Evolutionary conservation across 1,140 invertebrate species (phyloP), one percentile per base, ranked within the genome.

Genomic region (Globodera rostochiensis): DNA sequence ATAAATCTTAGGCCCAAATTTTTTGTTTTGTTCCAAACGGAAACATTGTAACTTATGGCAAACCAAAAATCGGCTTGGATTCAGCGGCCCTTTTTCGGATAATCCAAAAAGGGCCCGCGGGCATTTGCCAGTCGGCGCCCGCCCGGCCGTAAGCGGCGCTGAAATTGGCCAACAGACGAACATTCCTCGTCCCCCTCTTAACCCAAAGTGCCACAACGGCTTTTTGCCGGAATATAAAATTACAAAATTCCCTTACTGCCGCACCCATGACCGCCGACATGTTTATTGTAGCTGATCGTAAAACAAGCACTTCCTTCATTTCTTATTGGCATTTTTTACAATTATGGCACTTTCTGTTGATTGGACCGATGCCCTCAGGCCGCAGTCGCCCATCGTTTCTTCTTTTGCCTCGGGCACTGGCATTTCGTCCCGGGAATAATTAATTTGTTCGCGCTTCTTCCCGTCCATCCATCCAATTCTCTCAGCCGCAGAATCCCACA

Each of bases 21-120:
- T 66, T 75, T 75, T 66, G 50, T 21, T 75, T 75, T 75, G 73
- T 74, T 21, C 66, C 8, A 57, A 75, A 75, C 49, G 50, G 46
- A 75, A 53, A 53, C 74, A 66, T n/a, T 75, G 74, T 53, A 60
- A 60, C 57, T 15, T 19, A 60, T 13, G 15, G 57, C 5, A 60
- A 15, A 60, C 15, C 11, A 60, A 60, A 60, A 15, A 6, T 60
- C 19, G 57, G 15, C 36, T 8, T 73, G 25, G 71, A 46, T 0
- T 25, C 53, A 36, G 71, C 71, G 36, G 36, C 36, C 36, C 2
- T 36, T 36, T 36, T 36, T 36, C 36, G 36, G 36, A 36, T 36
- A 36, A 36, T 36, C 36, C 36, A 36, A 36, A 36, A 36, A 36
- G 36, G 36, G 36, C 36, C 36, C 36, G 36, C 36, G 36, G 36